These are phyloP conservation scores for Narcine bancroftii DNA, from an alignment of 2,113 vertebrate species.

Conservation along the genomic window DNA sequence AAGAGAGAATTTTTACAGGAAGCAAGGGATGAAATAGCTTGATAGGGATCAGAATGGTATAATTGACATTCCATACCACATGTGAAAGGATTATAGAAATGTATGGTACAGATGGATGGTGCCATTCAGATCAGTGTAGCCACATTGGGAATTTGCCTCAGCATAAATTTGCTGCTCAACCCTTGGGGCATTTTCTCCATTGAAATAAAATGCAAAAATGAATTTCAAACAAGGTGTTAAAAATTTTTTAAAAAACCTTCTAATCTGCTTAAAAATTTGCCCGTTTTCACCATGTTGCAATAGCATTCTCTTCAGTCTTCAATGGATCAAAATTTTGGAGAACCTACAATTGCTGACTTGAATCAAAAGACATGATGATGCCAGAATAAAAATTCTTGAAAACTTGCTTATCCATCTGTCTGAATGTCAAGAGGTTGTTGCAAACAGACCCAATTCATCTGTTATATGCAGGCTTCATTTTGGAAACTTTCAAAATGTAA, in stretches of 20 bases:
- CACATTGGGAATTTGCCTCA: too few relatives aligned
- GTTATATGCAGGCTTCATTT: not conserved
- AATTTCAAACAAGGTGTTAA: not conserved
- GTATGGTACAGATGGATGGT: not conserved
- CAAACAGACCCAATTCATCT: not conserved
- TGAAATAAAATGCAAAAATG: not conserved
- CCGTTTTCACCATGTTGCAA: too few relatives aligned
- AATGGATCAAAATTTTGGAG: too few relatives aligned
- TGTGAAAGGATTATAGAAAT: not conserved
- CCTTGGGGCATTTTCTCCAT: not conserved
- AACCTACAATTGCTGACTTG: not conserved
- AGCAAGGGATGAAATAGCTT: not conserved
- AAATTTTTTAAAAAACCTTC: not conserved
- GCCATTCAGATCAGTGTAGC: too few relatives aligned
- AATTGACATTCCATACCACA: not conserved
- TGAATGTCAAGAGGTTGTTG: not conserved
- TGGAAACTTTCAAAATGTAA: not conserved
- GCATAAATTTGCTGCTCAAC: not conserved
- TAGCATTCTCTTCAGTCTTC: too few relatives aligned
- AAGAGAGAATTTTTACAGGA: not conserved
- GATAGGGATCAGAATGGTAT: not conserved
- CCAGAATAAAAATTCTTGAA: not conserved
- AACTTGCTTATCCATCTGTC: not conserved
- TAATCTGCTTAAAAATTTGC: not conserved
- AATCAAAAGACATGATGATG: not conserved